Conservation (phyloP, 2,888 invertebrate genomes). For the Macrosoma leucophasiata region DNA sequence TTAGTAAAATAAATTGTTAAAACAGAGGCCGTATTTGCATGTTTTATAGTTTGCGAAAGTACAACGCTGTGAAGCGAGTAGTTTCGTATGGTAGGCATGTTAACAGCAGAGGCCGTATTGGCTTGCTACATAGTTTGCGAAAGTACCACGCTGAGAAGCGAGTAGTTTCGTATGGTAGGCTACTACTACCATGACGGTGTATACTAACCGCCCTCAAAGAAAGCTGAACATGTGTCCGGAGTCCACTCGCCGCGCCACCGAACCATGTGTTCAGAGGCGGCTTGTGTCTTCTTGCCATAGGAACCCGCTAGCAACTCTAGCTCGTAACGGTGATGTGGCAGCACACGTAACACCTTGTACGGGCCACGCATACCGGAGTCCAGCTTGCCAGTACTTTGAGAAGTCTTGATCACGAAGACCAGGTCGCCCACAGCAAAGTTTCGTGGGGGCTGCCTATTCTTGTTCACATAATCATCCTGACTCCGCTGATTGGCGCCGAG, state of each 20-base stretch:
- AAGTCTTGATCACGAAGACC: conserved; percentile 6
- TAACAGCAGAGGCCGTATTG: too few relatives aligned
- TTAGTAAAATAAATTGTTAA: too few relatives aligned
- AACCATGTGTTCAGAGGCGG: conserved; percentile 9
- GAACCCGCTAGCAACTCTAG: conserved; percentile 7
- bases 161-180: too few relatives aligned
- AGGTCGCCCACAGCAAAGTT: neutral
- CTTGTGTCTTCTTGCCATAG: conserved; percentile 15
- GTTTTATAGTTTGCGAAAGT: too few relatives aligned
- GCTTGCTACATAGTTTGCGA: too few relatives aligned
- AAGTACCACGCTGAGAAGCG: too few relatives aligned
- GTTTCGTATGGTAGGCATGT: too few relatives aligned
- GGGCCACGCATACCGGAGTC: conserved; percentile 15
- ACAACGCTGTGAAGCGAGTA: too few relatives aligned
- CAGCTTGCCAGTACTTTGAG: conserved; percentile 7
- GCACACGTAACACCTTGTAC: conserved; percentile 2
- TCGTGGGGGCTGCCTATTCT: neutral
- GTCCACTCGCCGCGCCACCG: conserved; percentile 8
- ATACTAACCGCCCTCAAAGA: too few relatives aligned
- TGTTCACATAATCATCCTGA: conserved; percentile 6
- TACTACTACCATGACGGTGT: too few relatives aligned
- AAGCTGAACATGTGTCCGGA: too few relatives aligned
- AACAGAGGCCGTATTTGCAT: too few relatives aligned
- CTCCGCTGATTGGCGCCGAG: neutral
- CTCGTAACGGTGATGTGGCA: conserved; percentile 16